Base-by-base conservation (phyloP, 2,113 vertebrate species). In the Crotalus helleri region DNA sequence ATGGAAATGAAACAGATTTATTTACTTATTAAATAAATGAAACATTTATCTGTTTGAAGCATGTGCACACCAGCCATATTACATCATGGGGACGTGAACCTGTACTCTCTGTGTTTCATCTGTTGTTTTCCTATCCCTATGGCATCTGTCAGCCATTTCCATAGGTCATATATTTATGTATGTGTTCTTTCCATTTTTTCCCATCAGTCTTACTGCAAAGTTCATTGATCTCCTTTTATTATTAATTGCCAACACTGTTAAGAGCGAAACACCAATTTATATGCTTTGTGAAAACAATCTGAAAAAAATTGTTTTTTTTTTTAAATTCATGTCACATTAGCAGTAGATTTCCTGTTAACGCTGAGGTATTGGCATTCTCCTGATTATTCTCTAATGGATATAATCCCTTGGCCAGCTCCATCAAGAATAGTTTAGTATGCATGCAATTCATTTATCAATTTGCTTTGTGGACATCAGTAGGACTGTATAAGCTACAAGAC, bases 231-330 rank as follows among this genome's bases (percentile, higher is more conserved):
- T 53, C 33, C n/a, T 94, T 92, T 86, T 13, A 7, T 86, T 74
- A 59, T 8, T 51, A 51, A 51, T 46, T 64, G 51, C 24, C 86
- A 89, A 10, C 19, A 1, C 29, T 58, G 39, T 51, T 19, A 3
- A 7, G 46, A n/a, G 85, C 33, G n/a, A 74, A 92, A 53, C n/a
- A 0, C 33, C 53, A 46, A 23, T 1, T 4, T 26, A 59, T 53
- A 26, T 88, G 21, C 88, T 0, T 0, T 61, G 53, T 0, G 0
- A 12, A 46, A 19, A 58, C 1, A 7, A 21, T 17, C 0, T 4
- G 46, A 53, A 29, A 74, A 74, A 10, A 69, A 19, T 13, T 11
- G 49, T 85, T 74, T 39, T 85, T 74, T 26, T 92, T 90, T 61
- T 26, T 49, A 19, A 19, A 64, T 61, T 64, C 12, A 6, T 33